Evolutionary conservation across 2,113 vertebrate genomes (phyloP).

Genomic region (Lycocorax pyrrhopterus): DNA sequence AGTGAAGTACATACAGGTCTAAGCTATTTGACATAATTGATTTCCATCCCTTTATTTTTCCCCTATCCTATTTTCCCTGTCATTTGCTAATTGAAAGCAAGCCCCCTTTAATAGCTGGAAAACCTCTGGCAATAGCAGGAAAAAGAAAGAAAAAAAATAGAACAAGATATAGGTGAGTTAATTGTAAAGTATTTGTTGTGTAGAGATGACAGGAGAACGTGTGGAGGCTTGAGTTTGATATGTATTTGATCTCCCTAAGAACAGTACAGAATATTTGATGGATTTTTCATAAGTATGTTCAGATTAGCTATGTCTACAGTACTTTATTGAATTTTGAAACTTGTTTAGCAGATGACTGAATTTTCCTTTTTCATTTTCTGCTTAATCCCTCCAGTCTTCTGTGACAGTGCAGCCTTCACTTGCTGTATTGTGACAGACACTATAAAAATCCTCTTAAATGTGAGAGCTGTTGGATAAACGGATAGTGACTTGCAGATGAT

Average conservation of each 20-base stretch:
- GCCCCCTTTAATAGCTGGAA: background rate
- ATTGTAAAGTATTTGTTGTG: background rate
- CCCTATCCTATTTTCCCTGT: background rate
- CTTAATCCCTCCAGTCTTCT: background rate
- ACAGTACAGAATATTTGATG: background rate
- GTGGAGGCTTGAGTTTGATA: background rate
- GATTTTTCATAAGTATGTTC: background rate
- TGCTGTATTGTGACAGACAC: background rate
- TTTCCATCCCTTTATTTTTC: background rate
- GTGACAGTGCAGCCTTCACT: background rate
- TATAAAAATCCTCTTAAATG: background rate
- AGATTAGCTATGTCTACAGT: background rate
- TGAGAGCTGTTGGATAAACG: background rate
- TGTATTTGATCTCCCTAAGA: background rate
- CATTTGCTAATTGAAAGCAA: background rate
- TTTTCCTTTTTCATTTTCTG: background rate
- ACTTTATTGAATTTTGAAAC: background rate
- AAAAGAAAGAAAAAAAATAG: background rate
- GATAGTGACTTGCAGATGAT: background rate
- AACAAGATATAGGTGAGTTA: background rate
- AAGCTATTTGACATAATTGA: background rate
- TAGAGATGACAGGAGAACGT: background rate
- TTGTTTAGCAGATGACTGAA: background rate
- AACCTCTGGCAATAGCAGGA: background rate
- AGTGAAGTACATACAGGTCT: background rate